Evolutionary conservation across 2,888 invertebrate genomes (phyloP).

Genomic region (Trilocha varians): DNA sequence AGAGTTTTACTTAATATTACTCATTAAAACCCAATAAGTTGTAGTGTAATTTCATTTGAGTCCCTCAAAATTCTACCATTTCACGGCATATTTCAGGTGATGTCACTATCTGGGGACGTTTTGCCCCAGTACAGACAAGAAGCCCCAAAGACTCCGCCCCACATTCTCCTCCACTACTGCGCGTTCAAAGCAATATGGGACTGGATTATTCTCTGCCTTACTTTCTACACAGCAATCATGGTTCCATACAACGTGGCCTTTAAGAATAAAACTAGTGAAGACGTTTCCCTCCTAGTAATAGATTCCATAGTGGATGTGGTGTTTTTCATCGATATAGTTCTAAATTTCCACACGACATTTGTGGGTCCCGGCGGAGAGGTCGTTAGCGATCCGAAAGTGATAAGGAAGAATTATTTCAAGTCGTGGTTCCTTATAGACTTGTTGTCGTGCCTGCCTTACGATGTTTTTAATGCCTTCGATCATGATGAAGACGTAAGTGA

Average conservation of each 20-base stretch:
- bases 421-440: constrained; percentile 99
- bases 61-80: no score
- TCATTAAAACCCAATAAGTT: no score
- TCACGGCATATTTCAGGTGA: no score
- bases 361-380: constrained; percentile 97
- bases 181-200: constrained; percentile 99
- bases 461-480: constrained; percentile 99
- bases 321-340: constrained; percentile 99
- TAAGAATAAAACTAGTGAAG: constrained; percentile 98
- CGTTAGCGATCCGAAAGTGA: constrained; percentile 98
- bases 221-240: constrained; percentile 99
- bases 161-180: constrained; percentile 99
- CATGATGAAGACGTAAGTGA: constrained; percentile 94
- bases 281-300: constrained; percentile 94
- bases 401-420: constrained; percentile 98
- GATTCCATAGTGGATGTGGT: constrained; percentile 99
- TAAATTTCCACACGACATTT: constrained; percentile 99
- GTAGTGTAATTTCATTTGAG: no score
- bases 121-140: constrained; percentile 99
- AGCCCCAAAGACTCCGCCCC: constrained; percentile 99
- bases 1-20: no score
- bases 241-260: constrained; percentile 99
- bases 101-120: constrained; percentile 98
- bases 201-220: constrained; percentile 99
- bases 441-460: constrained; percentile 98